Conservation (phyloP, 2,113 vertebrate species). For the Epinephelus moara region DNA sequence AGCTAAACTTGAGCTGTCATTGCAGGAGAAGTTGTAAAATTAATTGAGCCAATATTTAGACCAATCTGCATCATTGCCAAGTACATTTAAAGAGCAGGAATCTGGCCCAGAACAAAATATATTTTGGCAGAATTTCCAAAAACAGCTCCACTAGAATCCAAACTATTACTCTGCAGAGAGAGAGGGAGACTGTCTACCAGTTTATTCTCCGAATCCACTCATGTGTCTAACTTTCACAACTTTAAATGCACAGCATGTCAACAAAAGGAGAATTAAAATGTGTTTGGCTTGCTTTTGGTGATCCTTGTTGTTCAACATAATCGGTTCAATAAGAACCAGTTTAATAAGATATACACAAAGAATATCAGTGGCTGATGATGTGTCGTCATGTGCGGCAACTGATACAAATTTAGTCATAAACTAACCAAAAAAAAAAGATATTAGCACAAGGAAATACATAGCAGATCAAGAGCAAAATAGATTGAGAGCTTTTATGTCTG, state of each 20-base stretch:
- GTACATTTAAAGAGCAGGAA: constrained; percentile 52
- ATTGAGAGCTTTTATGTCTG: too few relatives aligned
- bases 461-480: too few relatives aligned
- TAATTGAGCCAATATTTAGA: constrained; percentile 49
- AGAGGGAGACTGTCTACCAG: background rate
- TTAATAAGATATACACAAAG: too few relatives aligned
- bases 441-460: too few relatives aligned
- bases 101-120: constrained; percentile 25
- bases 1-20: constrained; percentile 19
- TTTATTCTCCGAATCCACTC: background rate
- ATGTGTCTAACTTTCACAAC: constrained; percentile 2
- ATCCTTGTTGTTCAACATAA: too few relatives aligned
- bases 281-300: background rate
- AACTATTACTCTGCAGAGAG: constrained; percentile 7
- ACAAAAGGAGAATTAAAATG: background rate
- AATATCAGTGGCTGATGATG: too few relatives aligned
- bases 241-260: background rate
- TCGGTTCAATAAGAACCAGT: too few relatives aligned
- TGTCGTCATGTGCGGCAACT: too few relatives aligned
- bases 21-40: constrained; percentile 41
- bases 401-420: too few relatives aligned
- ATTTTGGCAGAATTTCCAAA: constrained; percentile 1
- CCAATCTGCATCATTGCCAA: constrained; percentile 16
- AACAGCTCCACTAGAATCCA: constrained; percentile 6
- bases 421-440: too few relatives aligned